A percentile compares a stretch with the other conserved stretches of the same genome.
phyloP scores from a whole-genome alignment of 2,113 vertebrate genomes.

The Recurvirostra avosetta region DNA sequence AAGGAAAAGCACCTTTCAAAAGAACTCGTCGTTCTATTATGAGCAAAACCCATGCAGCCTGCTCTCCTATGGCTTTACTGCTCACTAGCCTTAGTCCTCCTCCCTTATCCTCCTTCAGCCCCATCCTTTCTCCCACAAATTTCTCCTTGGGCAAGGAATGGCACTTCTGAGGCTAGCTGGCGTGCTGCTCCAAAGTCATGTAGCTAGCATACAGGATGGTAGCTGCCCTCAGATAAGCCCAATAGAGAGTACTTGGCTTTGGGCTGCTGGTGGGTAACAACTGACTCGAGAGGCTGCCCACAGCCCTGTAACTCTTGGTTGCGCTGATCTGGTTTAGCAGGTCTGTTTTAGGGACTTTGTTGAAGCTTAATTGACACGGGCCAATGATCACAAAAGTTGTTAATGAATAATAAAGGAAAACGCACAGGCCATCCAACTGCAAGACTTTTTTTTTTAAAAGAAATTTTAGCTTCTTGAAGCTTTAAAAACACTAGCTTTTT shows the following conservation, averaged over 20 bases:
- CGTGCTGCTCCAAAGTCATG: neutral
- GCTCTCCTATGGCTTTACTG: neutral
- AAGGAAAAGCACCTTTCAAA: neutral
- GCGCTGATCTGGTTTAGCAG: neutral
- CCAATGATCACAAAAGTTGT: neutral
- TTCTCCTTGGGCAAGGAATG: neutral
- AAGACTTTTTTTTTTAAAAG: neutral
- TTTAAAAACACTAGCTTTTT: too few species aligned
- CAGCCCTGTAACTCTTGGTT: neutral
- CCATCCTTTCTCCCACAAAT: neutral
- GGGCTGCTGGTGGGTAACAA: neutral
- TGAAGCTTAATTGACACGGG: neutral
- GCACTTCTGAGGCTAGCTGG: neutral
- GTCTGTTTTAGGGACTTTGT: neutral
- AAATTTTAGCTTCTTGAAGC: too few species aligned
- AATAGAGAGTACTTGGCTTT: neutral
- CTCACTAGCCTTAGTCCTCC: neutral
- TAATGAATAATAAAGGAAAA: neutral
- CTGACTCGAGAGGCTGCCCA: neutral
- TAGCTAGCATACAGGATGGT: fast-evolving
- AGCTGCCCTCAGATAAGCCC: neutral
- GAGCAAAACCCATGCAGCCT: neutral
- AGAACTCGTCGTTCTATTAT: fast-evolving
- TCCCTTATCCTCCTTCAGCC: neutral
- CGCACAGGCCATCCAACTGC: neutral